Base-by-base conservation (phyloP, 2,888 invertebrate genomes). In the Anaspis maculata region DNA sequence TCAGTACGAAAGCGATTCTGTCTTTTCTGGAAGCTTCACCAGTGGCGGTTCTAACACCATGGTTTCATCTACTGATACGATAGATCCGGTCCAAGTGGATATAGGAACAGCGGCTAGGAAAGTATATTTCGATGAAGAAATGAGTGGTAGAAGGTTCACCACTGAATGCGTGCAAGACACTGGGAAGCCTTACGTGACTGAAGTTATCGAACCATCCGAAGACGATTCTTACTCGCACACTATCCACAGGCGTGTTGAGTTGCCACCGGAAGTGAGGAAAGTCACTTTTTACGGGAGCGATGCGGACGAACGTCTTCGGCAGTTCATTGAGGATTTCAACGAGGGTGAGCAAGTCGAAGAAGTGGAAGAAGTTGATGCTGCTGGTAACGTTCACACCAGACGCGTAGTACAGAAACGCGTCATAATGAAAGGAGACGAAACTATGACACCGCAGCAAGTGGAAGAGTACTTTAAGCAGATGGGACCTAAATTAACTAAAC, bases 11-110 rank as follows among this genome's bases (percentile, higher is more conserved):
- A 82, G 82, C 0, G 86, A 87, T 54, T 88, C 87, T 0, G 77
- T 85, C 22, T 85, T 86, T 80, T 86, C 87, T 1, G 85, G 86
- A 32, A 87, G 87, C 61, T 76, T 86, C 32, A 86, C 87, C 12
- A 87, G 87, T 61, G 77, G 75, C 43, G 86, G 85, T 45, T 87
- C 87, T 34, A 86, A 85, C 61, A 87, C 87, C 9, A 77, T 88
- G 73, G 83, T 88, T 32, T 86, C 87, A 13, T 81, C 81, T 11
- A 71, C 79, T 45, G 83, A 83, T 52, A 79, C 77, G 13, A 62
- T 81, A 49, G 81, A 80, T 54, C 75, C 76, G 7, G 57, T 70
- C 27, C 71, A 70, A 1, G 59, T 61, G 11, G 65, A 68, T 44
- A 56, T 68, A 14, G 63, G 66, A 3, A 62, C 64, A 15, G 64